phyloP scores from a whole-genome alignment of 2,113 vertebrate genomes.

The Phoenicopterus ruber region DNA sequence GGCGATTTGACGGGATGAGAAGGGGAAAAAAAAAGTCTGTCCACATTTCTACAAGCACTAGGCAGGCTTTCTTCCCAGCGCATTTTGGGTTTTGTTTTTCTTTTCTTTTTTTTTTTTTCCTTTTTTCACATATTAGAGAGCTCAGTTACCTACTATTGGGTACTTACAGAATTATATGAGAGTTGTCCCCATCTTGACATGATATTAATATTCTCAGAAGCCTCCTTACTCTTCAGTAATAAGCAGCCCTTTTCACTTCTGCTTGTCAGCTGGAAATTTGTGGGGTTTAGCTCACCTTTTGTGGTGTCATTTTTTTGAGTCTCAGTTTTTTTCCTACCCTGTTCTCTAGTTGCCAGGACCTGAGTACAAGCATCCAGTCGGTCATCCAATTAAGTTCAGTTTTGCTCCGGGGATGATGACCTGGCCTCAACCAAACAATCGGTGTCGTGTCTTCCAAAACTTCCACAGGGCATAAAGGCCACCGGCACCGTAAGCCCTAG shows the following conservation, averaged over 20 bases:
- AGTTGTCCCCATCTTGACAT: not conserved
- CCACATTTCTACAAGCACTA: not conserved
- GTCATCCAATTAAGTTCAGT: not conserved
- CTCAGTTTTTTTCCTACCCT: not conserved
- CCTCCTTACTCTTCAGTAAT: not conserved
- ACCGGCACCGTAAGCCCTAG: not conserved
- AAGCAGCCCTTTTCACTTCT: not conserved
- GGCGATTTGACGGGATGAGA: not conserved
- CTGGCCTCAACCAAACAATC: not conserved
- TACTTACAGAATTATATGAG: not conserved
- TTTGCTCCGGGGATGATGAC: not conserved
- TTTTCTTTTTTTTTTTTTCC: no score
- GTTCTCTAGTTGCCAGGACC: not conserved
- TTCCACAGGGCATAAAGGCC: not conserved
- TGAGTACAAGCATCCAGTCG: not conserved
- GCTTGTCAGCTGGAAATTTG: not conserved
- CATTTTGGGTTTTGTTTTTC: not conserved
- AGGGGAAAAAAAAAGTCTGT: not conserved
- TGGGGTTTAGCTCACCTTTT: not conserved
- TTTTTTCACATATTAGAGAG: no score
- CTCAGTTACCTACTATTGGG: not conserved
- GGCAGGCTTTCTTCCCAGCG: not conserved
- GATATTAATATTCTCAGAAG: not conserved
- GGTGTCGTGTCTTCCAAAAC: not conserved
- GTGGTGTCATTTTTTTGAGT: not conserved